Percentiles rank a stretch among this genome's conserved stretches.
Conservation (phyloP, 2,888 invertebrate genomes). For the Seladonia tumulorum region DNA sequence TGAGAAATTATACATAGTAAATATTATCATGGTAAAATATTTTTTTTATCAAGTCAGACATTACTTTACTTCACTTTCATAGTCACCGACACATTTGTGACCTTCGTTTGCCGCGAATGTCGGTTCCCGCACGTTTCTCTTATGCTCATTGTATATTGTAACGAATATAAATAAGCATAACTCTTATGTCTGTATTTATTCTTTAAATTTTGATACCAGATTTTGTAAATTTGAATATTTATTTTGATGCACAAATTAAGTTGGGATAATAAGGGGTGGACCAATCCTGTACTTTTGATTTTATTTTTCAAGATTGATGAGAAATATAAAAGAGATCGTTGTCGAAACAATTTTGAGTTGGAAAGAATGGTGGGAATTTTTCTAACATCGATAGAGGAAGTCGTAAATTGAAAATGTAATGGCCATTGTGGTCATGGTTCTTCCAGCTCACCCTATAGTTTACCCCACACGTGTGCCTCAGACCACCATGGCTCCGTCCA, state of each 20-base stretch:
- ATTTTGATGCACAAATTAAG: background rate
- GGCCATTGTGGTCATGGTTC: background rate
- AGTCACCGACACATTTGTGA: too few relatives aligned
- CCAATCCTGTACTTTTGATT: background rate
- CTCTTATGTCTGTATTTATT: too few relatives aligned
- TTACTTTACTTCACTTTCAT: too few relatives aligned
- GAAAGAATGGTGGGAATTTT: background rate
- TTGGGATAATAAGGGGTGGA: background rate
- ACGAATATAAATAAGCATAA: too few relatives aligned
- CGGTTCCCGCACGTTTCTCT: too few relatives aligned
- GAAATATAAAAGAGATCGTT: background rate
- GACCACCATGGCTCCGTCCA: conserved; percentile 76
- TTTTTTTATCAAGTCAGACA: too few relatives aligned
- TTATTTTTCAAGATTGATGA: background rate
- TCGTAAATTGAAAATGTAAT: background rate
- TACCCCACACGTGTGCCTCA: conserved; percentile 29
- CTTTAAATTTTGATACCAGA: too few relatives aligned
- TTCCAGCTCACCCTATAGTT: conserved; percentile 43
- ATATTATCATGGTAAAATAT: background rate
- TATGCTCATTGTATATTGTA: too few relatives aligned
- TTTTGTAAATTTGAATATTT: background rate
- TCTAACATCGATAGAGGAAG: background rate
- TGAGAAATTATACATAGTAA: background rate
- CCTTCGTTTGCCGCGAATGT: too few relatives aligned
- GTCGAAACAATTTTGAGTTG: background rate